phyloP scores from a whole-genome alignment of 2,113 vertebrate species.

The Origma solitaria region DNA sequence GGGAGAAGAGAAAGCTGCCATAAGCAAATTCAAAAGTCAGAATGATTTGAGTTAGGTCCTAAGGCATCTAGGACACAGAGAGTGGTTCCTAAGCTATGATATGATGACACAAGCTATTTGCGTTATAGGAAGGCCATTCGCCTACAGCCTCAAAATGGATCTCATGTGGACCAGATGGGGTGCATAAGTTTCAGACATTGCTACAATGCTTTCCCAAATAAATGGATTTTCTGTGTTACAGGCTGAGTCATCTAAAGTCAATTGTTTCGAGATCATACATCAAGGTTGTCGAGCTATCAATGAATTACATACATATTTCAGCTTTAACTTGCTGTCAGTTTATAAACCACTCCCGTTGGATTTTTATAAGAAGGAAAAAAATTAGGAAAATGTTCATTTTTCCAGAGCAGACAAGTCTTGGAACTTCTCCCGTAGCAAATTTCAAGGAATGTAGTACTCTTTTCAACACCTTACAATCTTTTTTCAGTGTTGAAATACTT shows the following conservation, averaged over 20 bases:
- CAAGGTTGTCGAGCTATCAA: background rate
- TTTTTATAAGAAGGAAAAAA: constrained; percentile 4
- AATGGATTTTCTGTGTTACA: background rate
- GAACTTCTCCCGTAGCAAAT: background rate
- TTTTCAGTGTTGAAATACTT: background rate
- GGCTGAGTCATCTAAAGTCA: background rate
- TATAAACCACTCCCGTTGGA: background rate
- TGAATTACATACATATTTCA: background rate
- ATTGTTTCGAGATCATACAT: background rate
- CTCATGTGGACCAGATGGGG: background rate
- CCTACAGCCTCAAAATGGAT: background rate
- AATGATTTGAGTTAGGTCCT: background rate
- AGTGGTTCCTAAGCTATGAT: background rate
- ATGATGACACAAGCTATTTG: background rate
- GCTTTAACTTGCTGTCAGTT: background rate
- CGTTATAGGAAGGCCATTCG: background rate
- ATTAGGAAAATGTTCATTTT: background rate
- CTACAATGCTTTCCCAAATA: background rate
- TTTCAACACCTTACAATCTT: background rate
- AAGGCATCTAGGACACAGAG: background rate
- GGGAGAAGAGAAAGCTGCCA: background rate
- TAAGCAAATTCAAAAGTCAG: background rate
- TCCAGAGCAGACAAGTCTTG: background rate
- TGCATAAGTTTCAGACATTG: background rate
- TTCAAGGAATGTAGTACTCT: background rate